Base-by-base conservation (phyloP, 2,888 invertebrate species). In the Eupeodes latifasciatus region DNA sequence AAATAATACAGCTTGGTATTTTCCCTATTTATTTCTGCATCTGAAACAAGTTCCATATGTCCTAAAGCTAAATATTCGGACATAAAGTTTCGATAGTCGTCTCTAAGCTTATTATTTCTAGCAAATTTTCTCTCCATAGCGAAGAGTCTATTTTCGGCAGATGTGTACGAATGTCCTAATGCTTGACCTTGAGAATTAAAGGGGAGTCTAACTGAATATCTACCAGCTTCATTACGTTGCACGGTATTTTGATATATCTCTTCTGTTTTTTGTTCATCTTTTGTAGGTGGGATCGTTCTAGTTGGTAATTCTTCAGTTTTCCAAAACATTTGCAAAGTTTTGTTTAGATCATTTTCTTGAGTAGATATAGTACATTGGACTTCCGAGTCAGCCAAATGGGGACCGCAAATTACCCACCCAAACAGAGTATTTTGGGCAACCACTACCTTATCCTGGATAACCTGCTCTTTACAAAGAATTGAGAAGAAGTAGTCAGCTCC, bases 1-100 rank as follows among this genome's bases (percentile, higher is more conserved):
- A 59, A 61, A 49, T 61, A 74, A 74, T 74, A 74, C 34, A 61
- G 59, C 59, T 49, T 57, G n/a, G 72, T 44, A 57, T 19, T 72
- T 47, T 36, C 12, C 44, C 14, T 59, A 34, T 27, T 47, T 47
- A 57, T n/a, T 34, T 61, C 49, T 10, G n/a, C 59, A 5, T 49
- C 49, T 61, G 61, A 49, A 59, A 74, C 49, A n/a, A 44, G 10
- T 74, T 61, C 74, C 74, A 74, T 74, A 59, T 51, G 61, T 34
- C 61, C 59, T 2, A 34, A 9, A 47, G 72, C 12, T 59, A 59
- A 34, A 34, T 72, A 72, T 49, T 72, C 72, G 27, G 59, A 59
- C 59, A 72, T 59, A 59, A 59, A 72, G 0, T 14, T 61, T 59
- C 11, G 19, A 34, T 61, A 47, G 44, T 44, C 19, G 19, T 61